These are phyloP conservation scores for Gymnopithys bicolor DNA, from an alignment of 2,797 vertebrate species.

Conservation along the genomic window DNA sequence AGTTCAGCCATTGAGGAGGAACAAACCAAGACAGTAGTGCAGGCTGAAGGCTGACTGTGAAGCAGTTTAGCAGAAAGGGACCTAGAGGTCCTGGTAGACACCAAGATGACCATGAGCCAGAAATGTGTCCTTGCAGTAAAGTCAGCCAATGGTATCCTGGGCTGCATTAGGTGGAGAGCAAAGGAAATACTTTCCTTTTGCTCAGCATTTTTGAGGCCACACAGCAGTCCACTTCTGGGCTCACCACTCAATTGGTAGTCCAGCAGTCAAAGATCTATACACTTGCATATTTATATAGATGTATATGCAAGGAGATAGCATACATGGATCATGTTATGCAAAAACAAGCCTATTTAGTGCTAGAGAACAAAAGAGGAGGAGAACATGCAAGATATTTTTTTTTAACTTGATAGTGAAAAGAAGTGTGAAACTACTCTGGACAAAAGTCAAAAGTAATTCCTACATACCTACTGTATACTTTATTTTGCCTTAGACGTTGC, in stretches of 20 bases:
- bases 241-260: background rate
- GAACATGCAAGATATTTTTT: background rate
- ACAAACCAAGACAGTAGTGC: accelerated
- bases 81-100: background rate
- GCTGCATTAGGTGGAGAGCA: background rate
- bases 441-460: constrained; percentile 3
- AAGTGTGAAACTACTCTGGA: background rate
- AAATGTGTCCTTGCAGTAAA: background rate
- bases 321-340: background rate
- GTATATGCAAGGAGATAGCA: background rate
- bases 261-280: background rate
- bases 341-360: background rate
- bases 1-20: accelerated
- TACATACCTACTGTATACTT: background rate
- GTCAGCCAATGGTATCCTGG: background rate
- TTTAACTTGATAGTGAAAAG: background rate
- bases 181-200: background rate
- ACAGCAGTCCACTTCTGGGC: background rate
- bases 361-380: background rate
- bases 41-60: background rate
- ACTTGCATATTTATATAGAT: background rate
- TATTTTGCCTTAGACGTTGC: background rate
- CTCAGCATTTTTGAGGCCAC: background rate
- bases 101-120: background rate
- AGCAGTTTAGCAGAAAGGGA: background rate